Evolutionary conservation across 2,888 invertebrate genomes (phyloP), one percentile per base, ranked within the genome.

Genomic region (Cheilosia urbana): DNA sequence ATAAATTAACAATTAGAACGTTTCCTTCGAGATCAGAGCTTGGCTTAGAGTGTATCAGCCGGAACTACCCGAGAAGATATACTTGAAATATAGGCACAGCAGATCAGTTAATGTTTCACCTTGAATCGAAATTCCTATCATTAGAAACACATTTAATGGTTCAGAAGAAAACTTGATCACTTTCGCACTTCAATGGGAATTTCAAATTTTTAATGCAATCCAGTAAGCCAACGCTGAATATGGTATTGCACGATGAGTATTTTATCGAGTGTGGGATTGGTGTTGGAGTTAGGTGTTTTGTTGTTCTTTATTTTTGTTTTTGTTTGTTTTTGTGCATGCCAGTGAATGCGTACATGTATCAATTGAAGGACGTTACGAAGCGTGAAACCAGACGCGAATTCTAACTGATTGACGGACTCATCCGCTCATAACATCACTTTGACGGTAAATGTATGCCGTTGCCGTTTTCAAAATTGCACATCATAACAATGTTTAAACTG

Each of bases 341-440:
- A 37, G 37, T 5, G 27, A 34, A 65, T 73, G 57, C 65, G 57
- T 65, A 17, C 57, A 37, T 47, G 2, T 42, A 6, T 0, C 34
- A 68, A 45, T 34, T 40, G 65, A 71, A 81, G 63, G 71, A 51
- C 76, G 71, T 71, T 21, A 82, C 77, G 60, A 82, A 77, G 71
- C 82, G 82, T 82, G 58, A 71, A 82, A 58, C 71, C 55, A 72
- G 51, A 49, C 40, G 51, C n/a, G 65, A 27, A 40, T 63, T 49
- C 55, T 19, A 78, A 45, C 76, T 37, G 68, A 71, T 77, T 82
- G 77, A 82, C 69, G 51, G 53, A 71, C 71, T 76, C 75, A 76
- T 81, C 76, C 76, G 81, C 81, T 57, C 45, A 27, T 30, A 62
- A 63, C 53, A 53, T 75, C 51, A 75, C 53, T 81, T 40, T 68